phyloP scores from a whole-genome alignment of 2,113 vertebrate species.

The Variabilichromis moorii region DNA sequence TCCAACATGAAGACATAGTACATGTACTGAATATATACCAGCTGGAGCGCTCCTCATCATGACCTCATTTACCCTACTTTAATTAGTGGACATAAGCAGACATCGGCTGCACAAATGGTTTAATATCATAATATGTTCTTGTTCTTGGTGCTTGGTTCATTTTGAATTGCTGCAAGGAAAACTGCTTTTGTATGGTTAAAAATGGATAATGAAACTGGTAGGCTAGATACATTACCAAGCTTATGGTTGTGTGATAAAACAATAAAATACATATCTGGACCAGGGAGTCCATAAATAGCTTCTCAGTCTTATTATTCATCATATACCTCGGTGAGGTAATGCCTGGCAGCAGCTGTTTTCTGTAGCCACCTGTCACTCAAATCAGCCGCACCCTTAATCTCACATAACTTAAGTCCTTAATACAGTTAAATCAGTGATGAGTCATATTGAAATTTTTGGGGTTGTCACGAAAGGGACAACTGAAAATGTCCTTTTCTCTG shows the following conservation, averaged over 20 bases:
- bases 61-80: not conserved
- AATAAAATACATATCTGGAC: not conserved
- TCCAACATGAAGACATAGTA: not conserved
- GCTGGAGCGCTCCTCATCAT: not conserved
- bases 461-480: not conserved
- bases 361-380: not conserved
- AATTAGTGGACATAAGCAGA: not conserved
- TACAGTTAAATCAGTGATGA: not conserved
- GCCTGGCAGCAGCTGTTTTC: not conserved
- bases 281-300: not conserved
- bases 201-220: not conserved
- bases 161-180: not conserved
- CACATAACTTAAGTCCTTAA: not conserved
- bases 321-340: not conserved
- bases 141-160: not conserved
- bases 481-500: not conserved
- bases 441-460: not conserved
- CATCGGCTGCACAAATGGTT: not conserved
- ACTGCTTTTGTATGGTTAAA: not conserved
- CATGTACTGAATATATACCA: not conserved
- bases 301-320: not conserved
- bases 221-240: not conserved
- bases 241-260: not conserved
- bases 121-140: not conserved
- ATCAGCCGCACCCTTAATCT: not conserved